Evolutionary conservation across 2,888 invertebrate genomes (phyloP), one percentile per base, ranked within the genome.

Genomic region (Bruchidius siliquastri): DNA sequence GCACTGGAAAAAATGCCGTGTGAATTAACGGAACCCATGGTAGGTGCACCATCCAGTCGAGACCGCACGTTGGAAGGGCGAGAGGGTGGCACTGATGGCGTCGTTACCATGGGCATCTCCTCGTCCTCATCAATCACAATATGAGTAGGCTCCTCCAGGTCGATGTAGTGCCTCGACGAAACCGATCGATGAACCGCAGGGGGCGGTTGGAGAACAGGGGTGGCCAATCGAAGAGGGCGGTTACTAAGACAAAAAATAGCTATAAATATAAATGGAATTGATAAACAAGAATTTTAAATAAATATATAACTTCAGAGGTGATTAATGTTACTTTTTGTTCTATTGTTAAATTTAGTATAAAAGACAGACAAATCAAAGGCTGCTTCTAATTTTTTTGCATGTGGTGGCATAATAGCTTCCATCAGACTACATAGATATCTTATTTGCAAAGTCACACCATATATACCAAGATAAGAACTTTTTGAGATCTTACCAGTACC

Each of bases 1-100:
- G 87, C 81, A 18, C 83, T 80, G 21, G 82, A 78, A 32, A 84
- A 80, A 72, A 84, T 84, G 2, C 84, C 84, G 72, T 84, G 89
- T 1, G 84, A 82, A 74, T 83, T 82, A 1, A 1, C 49, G 49
- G 49, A 3, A 3, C 79, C 77, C n/a, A 80, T 79, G 4, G 75
- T 72, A 18, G 87, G 84, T 21, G 83, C 81, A 0, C 87, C 84
- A 78, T 90, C 89, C 21, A 90, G 81, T 72, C 90, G 85, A 2
- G 89, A 86, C 76, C 86, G 85, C 21, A 86, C 81, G 76, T 84
- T 85, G 0, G 83, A 81, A n/a, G 81, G 71, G 71, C 83, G 78
- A 0, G 81, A 79, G 18, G 82, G 81, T 3, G 83, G 82, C 74
- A 84, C 82, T 26, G 84, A 77, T 20, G 81, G 76, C 67, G 84